Evolutionary conservation across 1,140 invertebrate species (phyloP).

Genomic region (Aradophagus sp.): DNA sequence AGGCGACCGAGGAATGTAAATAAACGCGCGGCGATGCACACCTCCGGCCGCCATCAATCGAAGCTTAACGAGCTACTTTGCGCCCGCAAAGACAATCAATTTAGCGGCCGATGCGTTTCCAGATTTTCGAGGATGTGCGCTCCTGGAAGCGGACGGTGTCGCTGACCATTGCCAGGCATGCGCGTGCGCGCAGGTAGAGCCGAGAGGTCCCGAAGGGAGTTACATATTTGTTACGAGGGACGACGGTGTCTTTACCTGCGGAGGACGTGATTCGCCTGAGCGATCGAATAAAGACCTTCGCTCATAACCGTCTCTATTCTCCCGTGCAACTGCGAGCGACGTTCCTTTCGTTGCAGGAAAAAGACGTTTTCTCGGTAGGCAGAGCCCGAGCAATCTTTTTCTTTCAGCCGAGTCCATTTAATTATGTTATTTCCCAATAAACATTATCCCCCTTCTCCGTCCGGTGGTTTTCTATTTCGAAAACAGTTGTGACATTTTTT

Average conservation of each 20-base stretch:
- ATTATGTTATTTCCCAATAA: no score
- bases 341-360: background rate
- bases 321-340: constrained; percentile 11
- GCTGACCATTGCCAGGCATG: constrained; percentile 62
- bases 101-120: constrained; percentile 52
- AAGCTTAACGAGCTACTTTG: constrained; percentile 55
- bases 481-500: background rate
- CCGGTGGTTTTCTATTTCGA: no score
- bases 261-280: constrained; percentile 72
- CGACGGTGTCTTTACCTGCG: constrained; percentile 67
- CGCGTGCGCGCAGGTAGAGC: constrained; percentile 42
- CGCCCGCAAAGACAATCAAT: constrained; percentile 56
- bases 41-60: constrained; percentile 50
- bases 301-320: constrained; percentile 39
- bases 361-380: no score
- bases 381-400: no score
- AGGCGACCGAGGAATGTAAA: constrained; percentile 38
- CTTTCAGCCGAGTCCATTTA: no score
- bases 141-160: constrained; percentile 62
- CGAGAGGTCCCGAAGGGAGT: constrained; percentile 61
- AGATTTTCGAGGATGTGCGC: constrained; percentile 63
- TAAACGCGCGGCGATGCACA: constrained; percentile 43
- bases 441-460: no score
- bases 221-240: constrained; percentile 74
- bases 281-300: constrained; percentile 73